phyloP scores from a whole-genome alignment of 1,140 invertebrate species.

The Drosophila teissieri region DNA sequence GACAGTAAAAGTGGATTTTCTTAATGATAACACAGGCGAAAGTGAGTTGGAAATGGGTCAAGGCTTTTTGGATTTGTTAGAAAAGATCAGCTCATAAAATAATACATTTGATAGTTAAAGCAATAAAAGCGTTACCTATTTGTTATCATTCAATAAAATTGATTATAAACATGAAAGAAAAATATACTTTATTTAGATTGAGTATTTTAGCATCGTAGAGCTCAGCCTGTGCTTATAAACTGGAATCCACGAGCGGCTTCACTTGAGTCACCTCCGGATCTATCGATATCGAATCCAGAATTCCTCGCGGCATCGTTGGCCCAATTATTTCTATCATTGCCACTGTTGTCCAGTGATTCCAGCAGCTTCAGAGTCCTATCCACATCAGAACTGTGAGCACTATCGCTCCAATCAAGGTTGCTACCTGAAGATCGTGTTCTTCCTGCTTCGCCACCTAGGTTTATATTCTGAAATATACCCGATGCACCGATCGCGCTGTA shows the following conservation, averaged over 20 bases:
- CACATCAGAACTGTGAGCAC: slow-evolving; percentile 10
- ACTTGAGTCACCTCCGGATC: background rate
- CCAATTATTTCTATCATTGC: slow-evolving; percentile 15
- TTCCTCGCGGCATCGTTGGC: background rate
- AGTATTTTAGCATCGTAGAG: background rate
- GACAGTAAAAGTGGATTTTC: slow-evolving; percentile 34
- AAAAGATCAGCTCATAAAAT: no score
- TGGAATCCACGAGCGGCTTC: background rate
- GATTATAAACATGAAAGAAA: no score
- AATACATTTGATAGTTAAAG: no score
- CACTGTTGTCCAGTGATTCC: slow-evolving; percentile 14
- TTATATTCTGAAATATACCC: slow-evolving; percentile 25
- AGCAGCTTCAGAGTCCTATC: slow-evolving; percentile 21
- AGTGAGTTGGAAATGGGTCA: slow-evolving; percentile 12
- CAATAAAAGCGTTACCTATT: no score
- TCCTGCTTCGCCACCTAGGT: slow-evolving; percentile 1
- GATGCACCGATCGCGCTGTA: slow-evolving; percentile 9
- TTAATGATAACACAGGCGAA: slow-evolving; percentile 2
- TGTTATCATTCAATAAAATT: background rate
- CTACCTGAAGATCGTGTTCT: background rate
- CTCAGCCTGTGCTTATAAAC: slow-evolving; percentile 1
- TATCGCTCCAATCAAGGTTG: background rate
- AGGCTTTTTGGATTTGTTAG: background rate
- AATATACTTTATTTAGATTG: background rate
- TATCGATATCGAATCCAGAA: slow-evolving; percentile 15